Conservation (phyloP, 2,797 vertebrate species). For the Rhinoraja longicauda region DNA sequence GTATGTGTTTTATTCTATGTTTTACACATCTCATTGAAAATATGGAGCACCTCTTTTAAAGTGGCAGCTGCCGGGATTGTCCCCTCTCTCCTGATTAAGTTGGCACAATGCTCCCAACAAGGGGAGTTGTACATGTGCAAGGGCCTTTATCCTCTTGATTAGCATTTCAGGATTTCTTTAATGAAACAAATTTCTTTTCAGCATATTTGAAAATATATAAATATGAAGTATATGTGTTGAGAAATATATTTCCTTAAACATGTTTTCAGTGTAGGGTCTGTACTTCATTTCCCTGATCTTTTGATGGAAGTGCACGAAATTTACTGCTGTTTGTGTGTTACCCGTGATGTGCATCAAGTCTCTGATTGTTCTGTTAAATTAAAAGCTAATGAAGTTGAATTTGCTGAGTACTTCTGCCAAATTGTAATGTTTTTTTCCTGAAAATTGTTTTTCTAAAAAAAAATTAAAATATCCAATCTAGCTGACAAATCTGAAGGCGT, state of each 20-base stretch:
- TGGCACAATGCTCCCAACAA: conserved; percentile 29
- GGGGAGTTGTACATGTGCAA: conserved; percentile 34
- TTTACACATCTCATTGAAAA: conserved; percentile 1
- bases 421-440: conserved; percentile 61
- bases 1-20: background rate
- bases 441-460: conserved; percentile 48
- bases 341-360: conserved; percentile 57
- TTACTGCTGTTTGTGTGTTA: conserved; percentile 67
- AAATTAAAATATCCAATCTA: conserved; percentile 71
- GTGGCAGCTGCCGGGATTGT: background rate
- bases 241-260: conserved; percentile 55
- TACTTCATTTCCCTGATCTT: conserved; percentile 50
- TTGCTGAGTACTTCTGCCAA: conserved; percentile 62
- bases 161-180: conserved; percentile 55
- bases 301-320: conserved; percentile 60
- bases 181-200: conserved; percentile 52
- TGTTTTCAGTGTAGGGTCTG: conserved; percentile 51
- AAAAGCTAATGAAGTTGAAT: conserved; percentile 51
- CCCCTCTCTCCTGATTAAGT: background rate
- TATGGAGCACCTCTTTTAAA: conserved; percentile 23
- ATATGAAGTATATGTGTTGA: conserved; percentile 43
- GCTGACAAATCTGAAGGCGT: conserved; percentile 76
- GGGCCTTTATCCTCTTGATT: conserved; percentile 48
- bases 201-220: conserved; percentile 49
- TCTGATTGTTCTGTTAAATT: conserved; percentile 52